Evolutionary conservation across 2,113 vertebrate genomes (phyloP).

Genomic region (Anser cygnoides): DNA sequence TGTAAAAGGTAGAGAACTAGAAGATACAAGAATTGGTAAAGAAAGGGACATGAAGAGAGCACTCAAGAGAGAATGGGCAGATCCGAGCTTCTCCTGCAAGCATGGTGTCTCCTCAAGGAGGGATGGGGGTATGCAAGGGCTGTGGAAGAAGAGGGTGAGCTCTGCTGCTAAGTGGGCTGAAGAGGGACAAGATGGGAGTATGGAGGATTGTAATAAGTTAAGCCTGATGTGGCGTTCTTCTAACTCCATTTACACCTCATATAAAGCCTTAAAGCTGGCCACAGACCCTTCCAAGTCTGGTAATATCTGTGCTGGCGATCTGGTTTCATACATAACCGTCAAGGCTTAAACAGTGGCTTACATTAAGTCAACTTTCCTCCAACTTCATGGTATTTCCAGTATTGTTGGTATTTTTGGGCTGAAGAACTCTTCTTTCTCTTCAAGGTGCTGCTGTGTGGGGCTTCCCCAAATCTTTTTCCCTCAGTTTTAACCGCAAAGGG

Average conservation of each 20-base stretch:
- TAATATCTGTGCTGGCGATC: background rate
- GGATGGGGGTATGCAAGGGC: background rate
- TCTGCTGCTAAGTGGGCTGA: background rate
- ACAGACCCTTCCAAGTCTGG: background rate
- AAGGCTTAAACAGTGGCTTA: background rate
- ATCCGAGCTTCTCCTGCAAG: background rate
- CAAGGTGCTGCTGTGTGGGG: background rate
- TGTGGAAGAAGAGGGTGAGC: background rate
- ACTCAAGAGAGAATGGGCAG: background rate
- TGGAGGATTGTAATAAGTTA: background rate
- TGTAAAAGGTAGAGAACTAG: background rate
- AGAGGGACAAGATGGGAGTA: background rate
- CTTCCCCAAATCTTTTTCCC: background rate
- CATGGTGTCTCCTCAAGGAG: background rate
- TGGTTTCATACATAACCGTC: background rate
- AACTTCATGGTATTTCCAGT: background rate
- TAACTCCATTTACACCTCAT: background rate
- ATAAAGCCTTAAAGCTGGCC: background rate
- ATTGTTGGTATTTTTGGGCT: background rate
- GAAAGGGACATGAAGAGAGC: background rate
- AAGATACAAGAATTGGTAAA: background rate
- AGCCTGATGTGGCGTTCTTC: background rate
- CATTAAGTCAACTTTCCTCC: background rate
- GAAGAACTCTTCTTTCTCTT: background rate
- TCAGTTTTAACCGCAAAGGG: background rate